These are phyloP conservation scores for Chloroceryle inda DNA, from an alignment of 2,797 vertebrate genomes.

Conservation along the genomic window DNA sequence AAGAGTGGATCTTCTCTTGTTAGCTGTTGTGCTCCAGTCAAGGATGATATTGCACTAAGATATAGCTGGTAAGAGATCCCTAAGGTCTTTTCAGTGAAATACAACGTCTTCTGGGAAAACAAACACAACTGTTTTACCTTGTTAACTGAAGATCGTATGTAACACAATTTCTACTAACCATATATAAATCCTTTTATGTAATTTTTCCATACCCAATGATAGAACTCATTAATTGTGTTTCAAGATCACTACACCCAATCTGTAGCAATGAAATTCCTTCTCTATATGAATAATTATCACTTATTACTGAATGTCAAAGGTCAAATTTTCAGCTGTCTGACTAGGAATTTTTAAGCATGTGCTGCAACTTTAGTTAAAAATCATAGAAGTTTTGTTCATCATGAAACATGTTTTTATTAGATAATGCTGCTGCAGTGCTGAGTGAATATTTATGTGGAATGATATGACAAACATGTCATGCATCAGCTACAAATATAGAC, in stretches of 20 bases:
- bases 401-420: background rate
- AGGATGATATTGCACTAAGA: background rate
- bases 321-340: background rate
- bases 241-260: background rate
- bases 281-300: background rate
- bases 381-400: background rate
- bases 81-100: background rate
- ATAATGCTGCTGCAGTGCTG: background rate
- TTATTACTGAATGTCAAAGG: background rate
- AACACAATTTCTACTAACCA: background rate
- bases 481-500: background rate
- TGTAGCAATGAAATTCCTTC: background rate
- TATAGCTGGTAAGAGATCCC: background rate
- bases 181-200: background rate
- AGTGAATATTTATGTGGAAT: background rate
- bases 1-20: background rate
- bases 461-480: fast-evolving
- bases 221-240: background rate
- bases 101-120: background rate
- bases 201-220: background rate
- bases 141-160: background rate
- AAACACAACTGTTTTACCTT: background rate
- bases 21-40: background rate
- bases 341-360: background rate
- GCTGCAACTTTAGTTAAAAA: background rate